Percentiles rank a stretch among this genome's conserved stretches.
Conservation (phyloP, 92 coral and sea anemone species). For the Umimayanthus kanabou region DNA sequence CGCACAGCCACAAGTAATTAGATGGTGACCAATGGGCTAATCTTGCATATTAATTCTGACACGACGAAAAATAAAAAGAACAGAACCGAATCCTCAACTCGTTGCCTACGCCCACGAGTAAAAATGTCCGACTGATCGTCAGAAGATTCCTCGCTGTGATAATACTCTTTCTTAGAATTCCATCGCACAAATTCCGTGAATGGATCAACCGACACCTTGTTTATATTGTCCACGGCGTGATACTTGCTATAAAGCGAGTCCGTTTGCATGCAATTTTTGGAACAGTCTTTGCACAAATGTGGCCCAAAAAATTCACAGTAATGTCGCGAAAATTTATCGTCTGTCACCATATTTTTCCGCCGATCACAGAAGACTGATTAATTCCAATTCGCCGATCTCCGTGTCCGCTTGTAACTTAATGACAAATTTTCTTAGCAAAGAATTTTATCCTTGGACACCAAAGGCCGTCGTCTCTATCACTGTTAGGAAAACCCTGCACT, state of each 20-base stretch:
- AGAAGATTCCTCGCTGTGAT: conserved; percentile 43
- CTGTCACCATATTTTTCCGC: conserved; percentile 34
- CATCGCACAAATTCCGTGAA: conserved; percentile 60
- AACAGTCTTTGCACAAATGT: conserved; percentile 74
- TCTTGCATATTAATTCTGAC: too few species aligned
- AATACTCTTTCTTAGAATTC: conserved; percentile 43
- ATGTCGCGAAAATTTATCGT: conserved; percentile 54
- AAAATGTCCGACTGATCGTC: conserved; percentile 47
- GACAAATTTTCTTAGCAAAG: conserved; percentile 48
- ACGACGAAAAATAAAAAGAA: too few species aligned
- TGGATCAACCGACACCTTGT: conserved; percentile 53
- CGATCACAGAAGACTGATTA: conserved; percentile 53
- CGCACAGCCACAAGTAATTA: too few species aligned
- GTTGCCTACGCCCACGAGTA: too few species aligned
- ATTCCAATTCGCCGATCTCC: not conserved
- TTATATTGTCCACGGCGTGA: conserved; percentile 29
- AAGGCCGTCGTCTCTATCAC: not conserved
- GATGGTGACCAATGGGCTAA: too few species aligned
- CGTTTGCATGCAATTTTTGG: conserved; percentile 46
- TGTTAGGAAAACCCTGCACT: not conserved
- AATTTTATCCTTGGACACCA: conserved; percentile 40
- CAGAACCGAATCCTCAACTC: too few species aligned
- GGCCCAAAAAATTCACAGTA: conserved; percentile 85
- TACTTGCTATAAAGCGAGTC: conserved; percentile 47
- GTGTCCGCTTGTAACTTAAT: conserved; percentile 69